phyloP scores from a whole-genome alignment of 2,113 vertebrate genomes.

The Lamprologus lemairii region DNA sequence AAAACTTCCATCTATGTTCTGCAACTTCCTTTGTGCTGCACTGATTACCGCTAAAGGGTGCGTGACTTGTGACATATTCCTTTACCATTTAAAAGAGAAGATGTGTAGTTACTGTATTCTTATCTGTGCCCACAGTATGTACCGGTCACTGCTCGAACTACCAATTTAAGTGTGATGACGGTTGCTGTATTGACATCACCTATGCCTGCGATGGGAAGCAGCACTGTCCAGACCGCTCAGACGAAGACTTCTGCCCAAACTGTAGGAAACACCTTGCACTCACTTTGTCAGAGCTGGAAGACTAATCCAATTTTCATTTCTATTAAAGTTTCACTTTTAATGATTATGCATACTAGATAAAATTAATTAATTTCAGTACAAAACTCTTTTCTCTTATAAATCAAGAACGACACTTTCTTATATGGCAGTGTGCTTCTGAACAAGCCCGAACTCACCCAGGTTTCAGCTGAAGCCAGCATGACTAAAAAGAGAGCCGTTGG shows the following conservation, averaged over 20 bases:
- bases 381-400: not conserved
- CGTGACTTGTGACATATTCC: not conserved
- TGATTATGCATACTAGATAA: not conserved
- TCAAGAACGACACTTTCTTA: not conserved
- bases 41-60: not conserved
- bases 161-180: slow-evolving; percentile 91
- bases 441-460: not conserved
- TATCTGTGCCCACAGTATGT: slow-evolving; percentile 71
- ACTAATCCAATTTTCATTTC: not conserved
- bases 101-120: not conserved
- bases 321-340: not conserved
- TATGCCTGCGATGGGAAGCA: slow-evolving; percentile 86
- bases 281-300: not conserved
- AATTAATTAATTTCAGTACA: not conserved
- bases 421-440: not conserved
- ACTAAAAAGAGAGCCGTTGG: not conserved
- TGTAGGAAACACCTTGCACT: slow-evolving; percentile 65
- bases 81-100: not conserved
- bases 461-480: not conserved
- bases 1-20: not conserved
- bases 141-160: slow-evolving; percentile 81
- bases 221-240: slow-evolving; percentile 89
- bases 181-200: slow-evolving; percentile 91
- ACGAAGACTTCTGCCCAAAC: slow-evolving; percentile 89
- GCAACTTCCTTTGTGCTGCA: not conserved